Evolutionary conservation across 2,113 vertebrate species (phyloP), one percentile per base, ranked within the genome.

Genomic region (Centrocercus urophasianus): DNA sequence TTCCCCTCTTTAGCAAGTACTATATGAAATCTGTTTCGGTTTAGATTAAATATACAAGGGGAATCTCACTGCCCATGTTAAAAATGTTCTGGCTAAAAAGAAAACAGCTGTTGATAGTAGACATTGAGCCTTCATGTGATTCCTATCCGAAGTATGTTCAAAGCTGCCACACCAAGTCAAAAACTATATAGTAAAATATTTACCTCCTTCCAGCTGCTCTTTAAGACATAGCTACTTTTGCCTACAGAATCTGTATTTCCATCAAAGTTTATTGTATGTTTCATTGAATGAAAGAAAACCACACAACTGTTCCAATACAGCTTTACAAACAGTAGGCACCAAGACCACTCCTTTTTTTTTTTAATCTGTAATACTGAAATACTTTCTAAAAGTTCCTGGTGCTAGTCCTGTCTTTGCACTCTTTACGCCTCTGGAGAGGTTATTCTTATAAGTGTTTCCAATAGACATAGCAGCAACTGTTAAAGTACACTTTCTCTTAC

Each of bases 251-350:
- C n/a, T 94, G 19, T 84, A 27, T 80, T 72, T 83, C 38, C 60
- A 59, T 88, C 52, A 45, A 43, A 42, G 24, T 63, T 70, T 77
- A 80, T 50, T 70, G 66, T 91, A 86, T 66, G 63, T 89, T 93
- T 89, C 24, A 69, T 57, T 78, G 24, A 83, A 83, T 47, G 40
- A 57, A 24, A 17, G 11, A 50, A n/a, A 59, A 34, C 61, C 73
- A 83, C 50, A 28, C 52, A 54, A 30, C 50, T 84, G 50, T 91
- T 96, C 95, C 92, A 95, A 81, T 95, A 88, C 90, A 96, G 89
- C 89, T 96, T 95, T 97, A 61, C 86, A 96, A 94, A 96, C 73
- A 96, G 63, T 67, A 89, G 72, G 87, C 72, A 86, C n/a, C 34
- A 83, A 96, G 50, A 54, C 90, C 75, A 74, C 47, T 85, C 27